Conservation (phyloP, 2,888 invertebrate species). For the Ceratothoa steindachneri region DNA sequence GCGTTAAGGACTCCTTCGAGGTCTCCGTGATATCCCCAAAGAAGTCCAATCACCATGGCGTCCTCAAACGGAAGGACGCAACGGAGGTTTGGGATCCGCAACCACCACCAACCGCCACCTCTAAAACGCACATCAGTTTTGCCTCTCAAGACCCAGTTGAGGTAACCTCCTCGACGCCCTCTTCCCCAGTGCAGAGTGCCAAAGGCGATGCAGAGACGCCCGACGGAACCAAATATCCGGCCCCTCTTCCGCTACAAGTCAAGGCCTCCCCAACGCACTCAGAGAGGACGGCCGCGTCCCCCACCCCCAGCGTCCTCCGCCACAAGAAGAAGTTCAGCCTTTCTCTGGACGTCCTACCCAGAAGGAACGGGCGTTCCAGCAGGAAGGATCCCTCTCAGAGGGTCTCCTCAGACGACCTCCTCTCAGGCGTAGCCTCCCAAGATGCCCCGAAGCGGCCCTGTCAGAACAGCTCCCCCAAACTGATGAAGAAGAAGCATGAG, state of each 20-base stretch:
- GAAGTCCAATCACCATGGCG: not conserved
- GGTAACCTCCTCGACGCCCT: slow-evolving; percentile 1
- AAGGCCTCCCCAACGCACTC: slow-evolving; percentile 38
- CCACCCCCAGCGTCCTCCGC: slow-evolving; percentile 1
- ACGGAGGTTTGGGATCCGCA: not conserved
- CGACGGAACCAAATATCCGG: slow-evolving; percentile 34
- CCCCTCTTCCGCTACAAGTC: slow-evolving; percentile 20
- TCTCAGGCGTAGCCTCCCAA: not conserved
- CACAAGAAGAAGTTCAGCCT: slow-evolving; percentile 35
- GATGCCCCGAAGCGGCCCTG: not conserved
- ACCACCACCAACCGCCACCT: slow-evolving; percentile 25
- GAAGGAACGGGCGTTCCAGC: slow-evolving; percentile 25
- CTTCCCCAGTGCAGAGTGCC: not conserved
- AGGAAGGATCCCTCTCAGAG: slow-evolving; percentile 27
- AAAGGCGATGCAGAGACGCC: slow-evolving; percentile 18
- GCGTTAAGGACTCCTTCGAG: not conserved
- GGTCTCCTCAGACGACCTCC: slow-evolving; percentile 32
- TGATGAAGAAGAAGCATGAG: slow-evolving; percentile 30
- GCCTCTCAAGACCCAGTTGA: not conserved
- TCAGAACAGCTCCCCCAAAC: slow-evolving; percentile 19
- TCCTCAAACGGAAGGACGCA: not conserved
- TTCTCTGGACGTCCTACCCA: slow-evolving; percentile 40
- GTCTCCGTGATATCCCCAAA: no score
- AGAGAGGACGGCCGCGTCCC: slow-evolving; percentile 30
- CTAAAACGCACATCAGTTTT: slow-evolving; percentile 31